Base-by-base conservation (phyloP, 2,113 vertebrate genomes). In the Rynchops niger region DNA sequence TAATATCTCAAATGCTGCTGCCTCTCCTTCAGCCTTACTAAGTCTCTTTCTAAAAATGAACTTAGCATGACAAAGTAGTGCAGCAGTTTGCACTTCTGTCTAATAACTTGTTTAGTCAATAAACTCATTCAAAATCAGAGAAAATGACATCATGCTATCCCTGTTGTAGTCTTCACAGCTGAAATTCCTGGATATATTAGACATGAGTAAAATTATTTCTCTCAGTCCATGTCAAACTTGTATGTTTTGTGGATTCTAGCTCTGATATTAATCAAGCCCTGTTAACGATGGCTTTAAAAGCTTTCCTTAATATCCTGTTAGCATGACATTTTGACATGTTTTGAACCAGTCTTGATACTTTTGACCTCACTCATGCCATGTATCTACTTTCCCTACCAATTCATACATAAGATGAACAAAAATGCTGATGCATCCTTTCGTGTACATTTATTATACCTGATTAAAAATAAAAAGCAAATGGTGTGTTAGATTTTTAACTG, bases 1-100 rank as follows among this genome's bases (percentile, higher is more conserved):
- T 93, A 96, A 94, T 93, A 86, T 95, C 53, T 96, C 93, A 92
- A 73, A 93, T 95, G 90, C 92, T 95, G 83, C 91, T 96, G 93
- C 67, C 49, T 93, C 36, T 78, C 67, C 38, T 79, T 89, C 62
- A 91, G 82, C 73, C 84, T 93, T 94, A 92, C 36, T 94, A 94
- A 84, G 34, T 63, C 50, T 67, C 42, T 88, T 85, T 71, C n/a
- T 81, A 78, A 71, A 84, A 79, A 50, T 62, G 10, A 50, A 40
- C 67, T 79, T 66, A 83, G 76, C 73, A 42, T 82, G 73, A 70
- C 11, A 19, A 88, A 80, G 16, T 52, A 84, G 30, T 84, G 77
- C 83, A 79, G 49, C 76, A 92, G 19, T 70, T 95, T 88, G 88
- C 58, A 87, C 34, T 86, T 78, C 43, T 59, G 32, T 82, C 18